phyloP scores from a whole-genome alignment of 2,113 vertebrate genomes.

The Ammodytes dubius region DNA sequence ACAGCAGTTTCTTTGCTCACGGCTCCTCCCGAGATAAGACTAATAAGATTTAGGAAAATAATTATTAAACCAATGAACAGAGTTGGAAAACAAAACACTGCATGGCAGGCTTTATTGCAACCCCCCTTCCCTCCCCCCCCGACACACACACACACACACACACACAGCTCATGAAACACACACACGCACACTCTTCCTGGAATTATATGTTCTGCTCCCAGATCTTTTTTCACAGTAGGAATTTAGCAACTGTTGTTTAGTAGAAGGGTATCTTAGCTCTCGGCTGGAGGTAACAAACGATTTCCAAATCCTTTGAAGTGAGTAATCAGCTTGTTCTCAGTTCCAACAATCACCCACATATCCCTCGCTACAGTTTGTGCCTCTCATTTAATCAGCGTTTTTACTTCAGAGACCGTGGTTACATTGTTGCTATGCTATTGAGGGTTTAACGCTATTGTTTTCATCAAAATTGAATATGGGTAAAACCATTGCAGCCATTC shows the following conservation, averaged over 20 bases:
- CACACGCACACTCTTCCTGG: slow-evolving; percentile 62
- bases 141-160: slow-evolving; percentile 40
- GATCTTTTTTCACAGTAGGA: slow-evolving; percentile 81
- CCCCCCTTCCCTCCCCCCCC: slow-evolving; percentile 31
- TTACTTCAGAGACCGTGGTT: slow-evolving; percentile 38
- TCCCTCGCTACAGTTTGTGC: slow-evolving; percentile 55
- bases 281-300: slow-evolving; percentile 76
- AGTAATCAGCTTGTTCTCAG: slow-evolving; percentile 76
- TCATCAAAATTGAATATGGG: slow-evolving; percentile 6
- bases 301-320: slow-evolving; percentile 77
- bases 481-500: slow-evolving; percentile 5
- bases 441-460: slow-evolving; percentile 22
- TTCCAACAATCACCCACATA: slow-evolving; percentile 68
- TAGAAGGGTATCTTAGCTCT: slow-evolving; percentile 78
- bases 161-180: slow-evolving; percentile 35
- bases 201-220: slow-evolving; percentile 81
- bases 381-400: slow-evolving; percentile 66
- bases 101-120: slow-evolving; percentile 81
- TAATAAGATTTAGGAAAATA: slow-evolving; percentile 78
- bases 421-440: slow-evolving; percentile 12
- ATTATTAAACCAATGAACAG: slow-evolving; percentile 80
- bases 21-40: slow-evolving; percentile 75
- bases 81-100: slow-evolving; percentile 82
- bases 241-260: slow-evolving; percentile 82
- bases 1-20: slow-evolving; percentile 75